Base-by-base conservation (phyloP, 2,888 invertebrate genomes). In the Lissonota sp. region DNA sequence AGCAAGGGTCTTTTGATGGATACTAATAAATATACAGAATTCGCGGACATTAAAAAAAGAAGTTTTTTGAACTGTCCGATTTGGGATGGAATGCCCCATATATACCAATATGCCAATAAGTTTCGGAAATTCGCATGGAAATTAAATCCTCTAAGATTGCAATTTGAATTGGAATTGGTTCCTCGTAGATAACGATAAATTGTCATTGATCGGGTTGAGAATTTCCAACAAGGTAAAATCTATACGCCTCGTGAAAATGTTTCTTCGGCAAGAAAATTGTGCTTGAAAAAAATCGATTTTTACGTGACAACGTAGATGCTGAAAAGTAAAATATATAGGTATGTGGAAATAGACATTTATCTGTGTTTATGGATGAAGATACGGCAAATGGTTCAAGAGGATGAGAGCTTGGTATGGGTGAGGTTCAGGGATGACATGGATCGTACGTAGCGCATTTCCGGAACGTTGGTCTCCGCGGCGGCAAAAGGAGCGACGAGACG, bases 401-500 rank as follows among this genome's bases (percentile, higher is more conserved):
- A 14, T 16, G 70, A 53, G 76, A 64, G 62, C 37, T 10, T n/a
- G 51, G 7, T 44, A 49, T 12, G 58, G 39, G 46, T 12, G 66
- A 46, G 63, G 57, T 26, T 26, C 26, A 26, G 26, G 26, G 26
- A 26, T 60, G 71, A 80, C 66, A 71, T 57, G 55, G 62, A 67
- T 72, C 62, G 67, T 63, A 64, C 51, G 53, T 39, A 63, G 69
- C 67, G 26, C 72, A 73, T 74, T 82, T 77, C 79, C 58, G 58
- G 49, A 39, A 64, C 44, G 69, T 70, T 64, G 51, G 44, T 10
- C 62, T 69, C 55, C 69, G 46, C 26, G 44, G 8, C 37, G 7
- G 14, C 14, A 55, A 53, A 55, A 70, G 49, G 57, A 26, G 64
- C 73, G 40, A 64, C 66, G 53, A 75, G 60, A 66, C 10, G 46